A percentile compares a stretch with the other conserved stretches of the same genome.
phyloP scores from a whole-genome alignment of 2,113 vertebrate species.

The Craseonycteris thonglongyai region DNA sequence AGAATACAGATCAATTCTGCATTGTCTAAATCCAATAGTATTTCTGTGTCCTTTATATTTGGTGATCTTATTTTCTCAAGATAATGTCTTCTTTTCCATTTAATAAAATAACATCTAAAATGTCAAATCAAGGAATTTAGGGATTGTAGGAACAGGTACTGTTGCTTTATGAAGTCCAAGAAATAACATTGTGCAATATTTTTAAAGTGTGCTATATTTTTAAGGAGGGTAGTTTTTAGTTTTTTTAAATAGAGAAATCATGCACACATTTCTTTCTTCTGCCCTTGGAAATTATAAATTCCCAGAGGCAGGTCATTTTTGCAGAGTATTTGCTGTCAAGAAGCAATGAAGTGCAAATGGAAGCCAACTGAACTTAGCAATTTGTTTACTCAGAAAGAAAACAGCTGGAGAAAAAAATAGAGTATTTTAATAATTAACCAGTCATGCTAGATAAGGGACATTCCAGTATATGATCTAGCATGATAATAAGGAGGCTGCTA shows the following conservation, averaged over 20 bases:
- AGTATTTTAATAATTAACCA: conserved; percentile 75
- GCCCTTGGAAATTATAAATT: conserved; percentile 66
- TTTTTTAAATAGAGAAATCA: conserved; percentile 59
- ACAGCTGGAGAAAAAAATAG: conserved; percentile 69
- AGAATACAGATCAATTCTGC: neutral
- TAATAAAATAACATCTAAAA: conserved; percentile 26
- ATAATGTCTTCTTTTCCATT: neutral
- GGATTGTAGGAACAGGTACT: neutral
- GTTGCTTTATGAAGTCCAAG: neutral
- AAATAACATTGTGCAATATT: neutral
- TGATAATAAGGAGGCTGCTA: conserved; percentile 65
- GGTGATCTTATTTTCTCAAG: neutral
- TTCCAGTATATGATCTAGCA: conserved; percentile 51
- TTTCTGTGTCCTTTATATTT: neutral
- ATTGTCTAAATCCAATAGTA: neutral
- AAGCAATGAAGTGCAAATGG: conserved; percentile 77
- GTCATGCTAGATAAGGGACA: conserved; percentile 59
- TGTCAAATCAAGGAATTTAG: neutral
- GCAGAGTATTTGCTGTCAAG: conserved; percentile 68
- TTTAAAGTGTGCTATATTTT: neutral
- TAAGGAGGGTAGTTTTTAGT: neutral
- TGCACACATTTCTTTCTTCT: conserved; percentile 56
- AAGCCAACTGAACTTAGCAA: conserved; percentile 71
- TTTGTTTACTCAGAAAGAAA: conserved; percentile 75
- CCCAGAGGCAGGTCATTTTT: conserved; percentile 70